Percentiles rank a stretch among this genome's conserved stretches.
Conservation (phyloP, 1,140 invertebrate species). For the Monomorium pharaonis region DNA sequence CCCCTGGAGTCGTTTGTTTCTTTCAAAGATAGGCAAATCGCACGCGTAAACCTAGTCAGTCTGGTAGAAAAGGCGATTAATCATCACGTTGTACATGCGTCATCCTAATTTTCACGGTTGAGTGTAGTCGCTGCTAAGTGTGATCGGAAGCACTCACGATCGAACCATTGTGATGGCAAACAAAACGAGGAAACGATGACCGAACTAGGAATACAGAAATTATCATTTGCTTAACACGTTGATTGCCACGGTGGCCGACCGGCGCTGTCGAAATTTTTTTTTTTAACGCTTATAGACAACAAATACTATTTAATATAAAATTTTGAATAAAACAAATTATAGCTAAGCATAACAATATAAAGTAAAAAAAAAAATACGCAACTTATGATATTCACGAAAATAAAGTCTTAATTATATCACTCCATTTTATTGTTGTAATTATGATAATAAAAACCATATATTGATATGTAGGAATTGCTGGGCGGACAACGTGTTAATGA, state of each 20-base stretch:
- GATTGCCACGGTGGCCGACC: neutral
- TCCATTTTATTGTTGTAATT: neutral
- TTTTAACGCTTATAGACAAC: neutral
- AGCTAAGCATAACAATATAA: neutral
- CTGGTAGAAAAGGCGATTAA: conserved; percentile 28
- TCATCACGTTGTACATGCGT: conserved; percentile 17
- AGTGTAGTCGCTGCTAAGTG: neutral
- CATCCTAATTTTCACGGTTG: neutral
- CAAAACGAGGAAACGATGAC: neutral
- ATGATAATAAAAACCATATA: neutral
- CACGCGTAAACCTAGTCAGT: conserved; percentile 16
- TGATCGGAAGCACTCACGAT: neutral
- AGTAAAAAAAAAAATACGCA: neutral
- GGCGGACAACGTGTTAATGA: neutral
- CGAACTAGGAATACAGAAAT: neutral
- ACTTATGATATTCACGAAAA: neutral
- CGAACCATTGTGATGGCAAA: neutral
- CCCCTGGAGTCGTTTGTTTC: conserved; percentile 1
- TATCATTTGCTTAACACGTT: neutral
- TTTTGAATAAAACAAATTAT: neutral
- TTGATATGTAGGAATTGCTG: neutral
- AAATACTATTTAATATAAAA: neutral
- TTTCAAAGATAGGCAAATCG: neutral
- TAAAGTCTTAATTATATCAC: neutral
- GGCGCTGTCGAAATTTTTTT: neutral